Evolutionary conservation across 2,113 vertebrate genomes (phyloP), one percentile per base, ranked within the genome.

Genomic region (Serinus canaria): DNA sequence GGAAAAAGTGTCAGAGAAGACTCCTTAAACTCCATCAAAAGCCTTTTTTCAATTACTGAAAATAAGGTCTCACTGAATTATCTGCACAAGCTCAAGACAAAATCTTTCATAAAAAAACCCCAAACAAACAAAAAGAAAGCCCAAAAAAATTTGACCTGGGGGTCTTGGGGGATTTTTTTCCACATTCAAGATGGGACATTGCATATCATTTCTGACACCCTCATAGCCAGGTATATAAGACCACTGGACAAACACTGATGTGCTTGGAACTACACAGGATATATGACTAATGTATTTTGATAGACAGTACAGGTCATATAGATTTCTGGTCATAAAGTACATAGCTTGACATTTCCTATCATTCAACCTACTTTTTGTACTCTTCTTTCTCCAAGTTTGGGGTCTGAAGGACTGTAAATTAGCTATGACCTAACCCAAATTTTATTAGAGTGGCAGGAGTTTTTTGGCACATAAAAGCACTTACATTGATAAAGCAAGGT

Each of bases 391-490:
- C 47, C 31, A 66, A 44, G 56, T 63, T 49, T 78, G 46, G 31
- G 21, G 22, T 53, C 28, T 63, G 67, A 83, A 76, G 52, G 33
- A 47, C 77, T 62, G 56, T 15, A 89, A 79, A 85, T 55, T 39
- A 86, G 33, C 56, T 30, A 35, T 33, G 25, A 46, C 15, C 33
- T 63, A 75, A 63, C 9, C 10, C n/a, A 22, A 53, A 21, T 62
- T 53, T 31, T 53, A 52, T 53, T n/a, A 81, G 27, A 78, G 16
- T 33, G 37, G 19, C 1, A 1, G 0, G 0, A 24, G 0, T 0
- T 14, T 72, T 88, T 59, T 76, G 70, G 72, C 62, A 37, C 8
- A 15, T n/a, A 33, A 81, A 87, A 87, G 37, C 82, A 78, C 62
- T 75, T 79, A 58, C 6, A 83, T 50, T 66, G 70, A 86, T 50